A percentile compares a stretch with the other conserved stretches of the same genome.
Conservation (phyloP, 30 jellyfish, hydroid and myxozoan species). For the Aurelia aurita complex sp. Pacific region DNA sequence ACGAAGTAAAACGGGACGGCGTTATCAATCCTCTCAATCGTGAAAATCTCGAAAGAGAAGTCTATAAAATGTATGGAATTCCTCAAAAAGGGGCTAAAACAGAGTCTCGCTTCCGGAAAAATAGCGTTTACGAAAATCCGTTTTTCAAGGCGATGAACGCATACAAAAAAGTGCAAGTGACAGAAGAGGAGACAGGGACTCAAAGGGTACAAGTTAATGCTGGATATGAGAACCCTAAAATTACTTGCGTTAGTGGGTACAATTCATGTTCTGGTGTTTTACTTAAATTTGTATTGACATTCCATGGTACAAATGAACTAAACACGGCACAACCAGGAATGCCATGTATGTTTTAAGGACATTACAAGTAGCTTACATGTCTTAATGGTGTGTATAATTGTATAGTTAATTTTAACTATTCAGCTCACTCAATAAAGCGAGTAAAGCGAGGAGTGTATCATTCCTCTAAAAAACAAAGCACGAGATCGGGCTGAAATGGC, state of each 20-base stretch:
- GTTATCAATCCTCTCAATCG: slow-evolving; percentile 12
- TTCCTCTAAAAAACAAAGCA: too few species aligned
- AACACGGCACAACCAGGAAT: slow-evolving; percentile 55
- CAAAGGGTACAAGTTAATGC: slow-evolving; percentile 99
- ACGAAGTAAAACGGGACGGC: slow-evolving; percentile 38
- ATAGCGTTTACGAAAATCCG: slow-evolving; percentile 37
- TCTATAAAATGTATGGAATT: not conserved
- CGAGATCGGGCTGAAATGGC: too few species aligned
- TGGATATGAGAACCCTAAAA: slow-evolving; percentile 96
- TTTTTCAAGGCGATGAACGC: slow-evolving; percentile 26
- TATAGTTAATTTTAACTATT: too few species aligned
- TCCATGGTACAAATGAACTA: slow-evolving; percentile 83
- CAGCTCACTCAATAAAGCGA: too few species aligned
- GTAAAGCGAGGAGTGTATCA: too few species aligned
- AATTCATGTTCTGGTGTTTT: slow-evolving; percentile 94
- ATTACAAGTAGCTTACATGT: too few species aligned
- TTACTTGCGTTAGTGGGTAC: slow-evolving; percentile 89
- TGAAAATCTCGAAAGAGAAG: slow-evolving; percentile 1
- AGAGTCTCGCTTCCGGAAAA: slow-evolving; percentile 5
- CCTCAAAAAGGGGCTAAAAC: slow-evolving; percentile 8
- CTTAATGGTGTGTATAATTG: too few species aligned
- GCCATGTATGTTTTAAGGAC: slow-evolving; percentile 44
- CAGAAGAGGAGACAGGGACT: slow-evolving; percentile 98
- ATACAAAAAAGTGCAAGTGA: slow-evolving; percentile 92
- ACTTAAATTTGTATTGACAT: slow-evolving; percentile 87